A percentile compares a stretch with the other conserved stretches of the same genome.
Conservation (phyloP, 2,888 invertebrate species). For the Epinotia ramella region DNA sequence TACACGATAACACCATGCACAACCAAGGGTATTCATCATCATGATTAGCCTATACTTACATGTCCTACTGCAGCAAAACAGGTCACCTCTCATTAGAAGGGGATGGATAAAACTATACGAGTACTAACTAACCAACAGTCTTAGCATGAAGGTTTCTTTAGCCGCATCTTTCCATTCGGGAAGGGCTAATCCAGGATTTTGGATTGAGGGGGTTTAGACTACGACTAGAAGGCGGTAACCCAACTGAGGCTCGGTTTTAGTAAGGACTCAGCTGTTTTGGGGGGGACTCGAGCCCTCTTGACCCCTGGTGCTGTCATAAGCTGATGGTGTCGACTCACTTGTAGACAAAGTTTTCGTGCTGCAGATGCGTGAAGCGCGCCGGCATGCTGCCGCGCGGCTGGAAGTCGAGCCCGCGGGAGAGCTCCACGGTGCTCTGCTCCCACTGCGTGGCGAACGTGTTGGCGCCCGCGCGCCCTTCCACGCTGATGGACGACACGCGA, state of each 20-base stretch:
- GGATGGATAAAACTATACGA: too few relatives aligned
- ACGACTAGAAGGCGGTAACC: background rate
- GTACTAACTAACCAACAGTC: too few relatives aligned
- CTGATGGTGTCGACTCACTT: slow-evolving; percentile 75
- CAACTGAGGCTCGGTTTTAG: too few relatives aligned
- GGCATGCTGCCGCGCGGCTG: slow-evolving; percentile 90
- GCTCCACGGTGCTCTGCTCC: slow-evolving; percentile 91
- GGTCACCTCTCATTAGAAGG: too few relatives aligned
- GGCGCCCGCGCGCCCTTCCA: slow-evolving; percentile 80
- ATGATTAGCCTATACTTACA: background rate
- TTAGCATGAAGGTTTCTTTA: too few relatives aligned
- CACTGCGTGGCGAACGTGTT: slow-evolving; percentile 90
- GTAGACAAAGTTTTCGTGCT: slow-evolving; percentile 88
- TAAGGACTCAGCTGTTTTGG: background rate
- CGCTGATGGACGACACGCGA: slow-evolving; percentile 83
- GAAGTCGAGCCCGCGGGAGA: slow-evolving; percentile 93
- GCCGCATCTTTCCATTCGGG: too few relatives aligned
- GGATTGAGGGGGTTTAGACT: background rate
- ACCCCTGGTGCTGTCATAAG: background rate
- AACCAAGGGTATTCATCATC: too few relatives aligned
- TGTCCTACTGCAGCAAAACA: too few relatives aligned
- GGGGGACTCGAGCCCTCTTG: background rate
- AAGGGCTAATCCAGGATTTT: too few relatives aligned
- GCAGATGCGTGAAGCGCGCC: slow-evolving; percentile 89
- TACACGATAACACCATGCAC: too few relatives aligned